Evolutionary conservation across 1,140 invertebrate genomes (phyloP), one percentile per base, ranked within the genome.

Genomic region (Drosophila paulistorum): DNA sequence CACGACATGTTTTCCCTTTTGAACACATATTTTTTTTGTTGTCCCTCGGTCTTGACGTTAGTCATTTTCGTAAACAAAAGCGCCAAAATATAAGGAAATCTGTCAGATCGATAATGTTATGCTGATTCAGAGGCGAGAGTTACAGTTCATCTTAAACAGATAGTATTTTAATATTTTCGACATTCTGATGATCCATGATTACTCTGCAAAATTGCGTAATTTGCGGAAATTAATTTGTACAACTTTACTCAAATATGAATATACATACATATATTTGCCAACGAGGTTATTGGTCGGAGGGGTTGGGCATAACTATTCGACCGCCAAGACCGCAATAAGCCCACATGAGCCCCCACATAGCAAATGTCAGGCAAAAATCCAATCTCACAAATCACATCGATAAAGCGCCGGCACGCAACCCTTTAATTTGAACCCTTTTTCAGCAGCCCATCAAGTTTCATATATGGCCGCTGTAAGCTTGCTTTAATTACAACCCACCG

Each of bases 301-400:
- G 39, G 62, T 2, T 17, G 42, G 51, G 37, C 14, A 58, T 57
- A 48, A 30, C 42, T 51, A 41, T 67, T 67, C 61, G 65, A 82
- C 81, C 79, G 75, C 83, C 79, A 87, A 89, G 83, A 82, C 83
- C 76, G 83, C 84, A 87, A 89, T 89, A 87, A 87, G 77, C 80
- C 84, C 83, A 83, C 84, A 87, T 87, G 81, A 89, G 83, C 80
- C 79, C 62, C 17, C 73, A 13, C 37, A 39, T 39, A 71, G 72
- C 42, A 26, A 57, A 33, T 68, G 67, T 58, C 48, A 60, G 61
- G 48, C 73, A 58, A 71, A 84, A 83, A 87, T 73, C 85, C 84
- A 87, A 87, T 87, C 70, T 87, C 77, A 74, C 84, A 87, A 87
- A 87, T 87, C 84, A 87, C 84, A 79, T 89, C 87, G 84, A 90